A percentile compares a stretch with the other conserved stretches of the same genome.
phyloP scores from a whole-genome alignment of 2,797 vertebrate species.

The Gambusia yucatana region DNA sequence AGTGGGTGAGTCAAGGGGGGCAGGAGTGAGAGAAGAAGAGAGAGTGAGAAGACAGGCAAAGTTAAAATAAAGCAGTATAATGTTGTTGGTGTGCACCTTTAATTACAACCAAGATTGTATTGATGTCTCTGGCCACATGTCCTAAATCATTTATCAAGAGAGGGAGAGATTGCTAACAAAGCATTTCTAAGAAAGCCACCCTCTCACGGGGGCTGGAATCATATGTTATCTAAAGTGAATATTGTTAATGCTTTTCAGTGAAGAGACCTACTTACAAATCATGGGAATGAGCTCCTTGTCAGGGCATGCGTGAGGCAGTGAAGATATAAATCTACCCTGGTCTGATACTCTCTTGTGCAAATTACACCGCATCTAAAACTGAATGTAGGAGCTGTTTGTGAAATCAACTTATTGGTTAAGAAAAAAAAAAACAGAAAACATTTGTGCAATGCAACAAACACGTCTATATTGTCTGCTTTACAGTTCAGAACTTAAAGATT shows the following conservation, averaged over 20 bases:
- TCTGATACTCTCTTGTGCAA: slow-evolving; percentile 47
- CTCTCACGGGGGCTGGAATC: slow-evolving; percentile 62
- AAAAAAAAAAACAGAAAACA: slow-evolving; percentile 11
- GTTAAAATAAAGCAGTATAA: slow-evolving; percentile 68
- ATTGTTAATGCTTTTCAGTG: slow-evolving; percentile 74
- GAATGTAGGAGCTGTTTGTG: slow-evolving; percentile 28
- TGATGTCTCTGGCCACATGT: slow-evolving; percentile 80
- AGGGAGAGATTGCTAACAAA: slow-evolving; percentile 75
- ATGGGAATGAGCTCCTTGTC: slow-evolving; percentile 70
- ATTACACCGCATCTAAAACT: slow-evolving; percentile 53
- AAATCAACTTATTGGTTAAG: slow-evolving; percentile 25
- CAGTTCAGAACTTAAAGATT: slow-evolving; percentile 25
- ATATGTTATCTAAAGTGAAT: slow-evolving; percentile 81
- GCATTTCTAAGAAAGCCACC: slow-evolving; percentile 78
- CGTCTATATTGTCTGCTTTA: slow-evolving; percentile 13
- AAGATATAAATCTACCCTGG: slow-evolving; percentile 61
- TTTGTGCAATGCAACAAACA: background rate
- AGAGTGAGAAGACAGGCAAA: slow-evolving; percentile 46
- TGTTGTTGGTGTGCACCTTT: slow-evolving; percentile 80
- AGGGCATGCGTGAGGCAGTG: slow-evolving; percentile 44
- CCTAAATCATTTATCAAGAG: slow-evolving; percentile 83
- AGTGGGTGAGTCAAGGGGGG: slow-evolving; percentile 47
- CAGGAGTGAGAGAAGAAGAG: slow-evolving; percentile 12
- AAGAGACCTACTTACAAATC: slow-evolving; percentile 76
- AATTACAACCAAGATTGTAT: slow-evolving; percentile 84